phyloP scores from a whole-genome alignment of 2,797 vertebrate genomes.

The Karalla daura region DNA sequence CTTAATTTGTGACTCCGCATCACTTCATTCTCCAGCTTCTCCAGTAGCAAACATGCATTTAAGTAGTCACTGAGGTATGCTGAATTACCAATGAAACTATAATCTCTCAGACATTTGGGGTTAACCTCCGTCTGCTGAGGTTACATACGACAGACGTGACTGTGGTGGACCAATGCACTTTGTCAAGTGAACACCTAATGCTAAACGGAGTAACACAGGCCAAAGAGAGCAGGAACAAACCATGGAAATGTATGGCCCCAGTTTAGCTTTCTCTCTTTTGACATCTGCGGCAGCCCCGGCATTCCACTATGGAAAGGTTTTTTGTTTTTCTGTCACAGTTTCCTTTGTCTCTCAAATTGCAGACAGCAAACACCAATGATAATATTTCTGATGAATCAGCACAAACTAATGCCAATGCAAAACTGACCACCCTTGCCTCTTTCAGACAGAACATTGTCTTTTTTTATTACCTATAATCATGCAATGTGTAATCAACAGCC shows the following conservation, averaged over 20 bases:
- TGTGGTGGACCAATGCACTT: constrained; percentile 56
- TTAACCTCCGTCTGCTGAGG: constrained; percentile 61
- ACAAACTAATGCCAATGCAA: neutral
- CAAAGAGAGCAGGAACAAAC: constrained; percentile 28
- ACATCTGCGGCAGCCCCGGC: constrained; percentile 19
- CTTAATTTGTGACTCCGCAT: constrained; percentile 18
- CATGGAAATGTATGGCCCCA: constrained; percentile 37
- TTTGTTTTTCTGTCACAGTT: constrained; percentile 24
- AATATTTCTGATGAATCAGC: neutral
- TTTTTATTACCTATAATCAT: neutral
- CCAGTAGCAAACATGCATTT: constrained; percentile 47
- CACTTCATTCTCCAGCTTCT: constrained; percentile 12
- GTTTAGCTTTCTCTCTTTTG: constrained; percentile 23
- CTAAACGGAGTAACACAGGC: constrained; percentile 46
- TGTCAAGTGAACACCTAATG: constrained; percentile 63
- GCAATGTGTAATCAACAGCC: neutral
- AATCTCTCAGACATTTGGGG: constrained; percentile 55
- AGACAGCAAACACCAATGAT: constrained; percentile 16
- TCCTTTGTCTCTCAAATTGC: constrained; percentile 6
- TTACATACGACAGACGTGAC: constrained; percentile 56
- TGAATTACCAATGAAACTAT: constrained; percentile 44
- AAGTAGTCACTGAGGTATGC: constrained; percentile 36
- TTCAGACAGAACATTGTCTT: neutral
- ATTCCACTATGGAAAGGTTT: constrained; percentile 23
- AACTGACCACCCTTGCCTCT: neutral